These are phyloP conservation scores for Chionodraco myersi DNA, from an alignment of 2,113 vertebrate genomes.

Conservation along the genomic window DNA sequence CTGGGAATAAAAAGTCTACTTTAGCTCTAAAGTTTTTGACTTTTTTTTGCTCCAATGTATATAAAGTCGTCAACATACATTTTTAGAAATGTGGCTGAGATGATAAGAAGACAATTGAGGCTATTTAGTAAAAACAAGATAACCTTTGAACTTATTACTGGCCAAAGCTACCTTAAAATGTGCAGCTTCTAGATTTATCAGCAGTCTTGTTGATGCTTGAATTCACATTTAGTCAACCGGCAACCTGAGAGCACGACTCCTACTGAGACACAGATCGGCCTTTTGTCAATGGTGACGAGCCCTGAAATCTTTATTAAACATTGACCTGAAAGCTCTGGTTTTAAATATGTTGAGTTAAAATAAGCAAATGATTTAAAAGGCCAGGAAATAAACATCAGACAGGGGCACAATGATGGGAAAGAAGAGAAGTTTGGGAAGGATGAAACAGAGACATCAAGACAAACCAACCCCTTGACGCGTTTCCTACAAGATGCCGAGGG, in stretches of 20 bases:
- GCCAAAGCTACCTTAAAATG: neutral
- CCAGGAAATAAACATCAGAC: neutral
- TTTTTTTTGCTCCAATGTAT: neutral
- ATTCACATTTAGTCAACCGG: neutral
- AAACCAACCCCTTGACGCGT: constrained; percentile 17
- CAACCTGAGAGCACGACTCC: neutral
- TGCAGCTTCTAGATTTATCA: neutral
- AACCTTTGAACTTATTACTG: neutral
- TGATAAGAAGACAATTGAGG: neutral
- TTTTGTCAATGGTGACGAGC: constrained; percentile 7
- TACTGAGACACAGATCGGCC: constrained; percentile 10
- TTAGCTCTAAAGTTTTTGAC: neutral
- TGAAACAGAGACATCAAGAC: constrained; percentile 37
- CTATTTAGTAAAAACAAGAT: neutral
- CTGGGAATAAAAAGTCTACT: neutral
- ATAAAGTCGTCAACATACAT: neutral
- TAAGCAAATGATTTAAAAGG: constrained; percentile 26
- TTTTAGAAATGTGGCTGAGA: neutral
- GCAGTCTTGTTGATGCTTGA: neutral
- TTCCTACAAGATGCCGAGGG: constrained; percentile 41
- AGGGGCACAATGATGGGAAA: neutral
- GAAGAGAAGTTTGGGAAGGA: constrained; percentile 35
- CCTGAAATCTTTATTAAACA: constrained; percentile 1
- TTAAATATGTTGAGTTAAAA: constrained; percentile 1
- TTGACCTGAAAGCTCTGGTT: neutral